phyloP scores from a whole-genome alignment of 1,140 invertebrate genomes.

The Drosophila ohnishii region DNA sequence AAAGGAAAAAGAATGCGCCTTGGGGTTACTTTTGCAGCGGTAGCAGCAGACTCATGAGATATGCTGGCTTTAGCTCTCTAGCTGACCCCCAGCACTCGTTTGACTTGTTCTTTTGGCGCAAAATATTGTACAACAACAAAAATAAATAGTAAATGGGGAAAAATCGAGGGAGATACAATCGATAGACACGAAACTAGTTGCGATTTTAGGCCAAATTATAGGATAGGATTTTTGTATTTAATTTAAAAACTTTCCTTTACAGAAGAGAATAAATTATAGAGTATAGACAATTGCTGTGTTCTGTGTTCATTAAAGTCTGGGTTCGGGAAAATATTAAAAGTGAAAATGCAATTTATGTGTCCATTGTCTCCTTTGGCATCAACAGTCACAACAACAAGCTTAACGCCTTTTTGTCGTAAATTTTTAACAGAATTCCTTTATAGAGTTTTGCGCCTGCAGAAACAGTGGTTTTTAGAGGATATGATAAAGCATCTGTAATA shows the following conservation, averaged over 20 bases:
- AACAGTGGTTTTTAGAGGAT: slow-evolving; percentile 14
- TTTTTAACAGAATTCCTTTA: slow-evolving; percentile 64
- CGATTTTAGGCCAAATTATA: not conserved
- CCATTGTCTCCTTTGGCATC: slow-evolving; percentile 57
- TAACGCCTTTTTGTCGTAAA: slow-evolving; percentile 79
- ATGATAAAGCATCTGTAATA: not conserved
- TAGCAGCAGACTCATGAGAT: slow-evolving; percentile 54
- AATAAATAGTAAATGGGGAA: not conserved
- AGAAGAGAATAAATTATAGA: not conserved
- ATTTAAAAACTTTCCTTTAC: not conserved
- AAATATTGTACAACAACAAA: not conserved
- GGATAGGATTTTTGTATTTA: not conserved
- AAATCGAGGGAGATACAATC: slow-evolving; percentile 6
- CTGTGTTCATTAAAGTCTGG: slow-evolving; percentile 47
- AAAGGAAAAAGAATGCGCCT: slow-evolving; percentile 54
- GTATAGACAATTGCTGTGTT: not conserved
- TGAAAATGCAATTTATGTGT: slow-evolving; percentile 80
- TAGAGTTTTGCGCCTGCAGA: not conserved
- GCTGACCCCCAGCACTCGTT: slow-evolving; percentile 73
- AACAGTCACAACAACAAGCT: slow-evolving; percentile 59
- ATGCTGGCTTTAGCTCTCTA: slow-evolving; percentile 20
- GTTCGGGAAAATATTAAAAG: slow-evolving; percentile 72
- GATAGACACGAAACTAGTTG: slow-evolving; percentile 12
- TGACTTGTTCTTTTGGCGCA: slow-evolving; percentile 56
- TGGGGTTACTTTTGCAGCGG: slow-evolving; percentile 43